Evolutionary conservation across 1,140 invertebrate species (phyloP), one percentile per base, ranked within the genome.

Genomic region (Periplaneta americana): DNA sequence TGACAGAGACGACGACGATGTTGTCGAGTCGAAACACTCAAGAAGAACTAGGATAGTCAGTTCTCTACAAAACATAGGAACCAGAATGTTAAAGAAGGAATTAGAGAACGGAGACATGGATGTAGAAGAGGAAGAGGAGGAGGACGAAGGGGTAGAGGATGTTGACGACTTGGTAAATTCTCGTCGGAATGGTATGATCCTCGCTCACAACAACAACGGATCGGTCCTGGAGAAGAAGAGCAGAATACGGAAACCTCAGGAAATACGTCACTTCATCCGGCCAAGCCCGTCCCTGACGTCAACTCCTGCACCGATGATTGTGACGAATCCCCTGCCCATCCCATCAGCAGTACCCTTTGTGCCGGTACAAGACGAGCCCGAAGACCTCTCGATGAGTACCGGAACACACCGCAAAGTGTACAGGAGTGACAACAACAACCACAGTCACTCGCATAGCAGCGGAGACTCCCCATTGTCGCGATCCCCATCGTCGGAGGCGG

Each of bases 331-430:
- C 76, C 85, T 86, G 28, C 82, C 85, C 76, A 85, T 84, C 75
- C 84, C 87, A 35, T 83, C 87, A 8, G 66, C 87, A 37, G 87
- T 87, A 31, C 86, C 89, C 8, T 85, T 89, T 74, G 84, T 93
- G 8, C 95, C 95, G 0, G 95, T 96, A 87, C 96, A 97, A 87
- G 97, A 95, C 0, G 96, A 97, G 86, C 96, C 96, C 0, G 96
- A 97, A 86, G 96, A 97, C 86, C 88, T 97, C 32, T 94, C 93
- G 11, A 93, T 95, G 91, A 85, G 88, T 81, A 85, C 85, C 0
- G 84, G 87, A 0, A 86, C 85, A 80, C 85, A 86, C 39, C 84
- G 85, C 78, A 81, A 78, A 28, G 75, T n/a, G 32, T 81, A 76
- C 80, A 75, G 74, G 3, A 66, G 11, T 13, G 22, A 11, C 17